Evolutionary conservation across 2,113 vertebrate species (phyloP).

Genomic region (Jacana jacana): DNA sequence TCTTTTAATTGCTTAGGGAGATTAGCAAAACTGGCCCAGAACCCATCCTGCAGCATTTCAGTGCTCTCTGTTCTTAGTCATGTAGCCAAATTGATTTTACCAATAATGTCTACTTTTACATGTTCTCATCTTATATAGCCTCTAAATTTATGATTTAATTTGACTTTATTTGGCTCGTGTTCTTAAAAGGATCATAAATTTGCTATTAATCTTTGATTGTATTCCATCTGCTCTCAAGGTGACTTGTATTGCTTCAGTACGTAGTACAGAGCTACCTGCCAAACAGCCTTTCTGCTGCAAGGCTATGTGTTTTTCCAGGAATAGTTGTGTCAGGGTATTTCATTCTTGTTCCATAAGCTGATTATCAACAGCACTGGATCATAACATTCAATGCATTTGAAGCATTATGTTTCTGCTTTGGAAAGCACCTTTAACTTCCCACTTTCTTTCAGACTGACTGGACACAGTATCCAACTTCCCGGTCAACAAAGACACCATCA

Average conservation of each 20-base stretch:
- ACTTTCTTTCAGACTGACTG: background rate
- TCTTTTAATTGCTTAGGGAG: background rate
- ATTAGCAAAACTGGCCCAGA: slow-evolving; percentile 11
- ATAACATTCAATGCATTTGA: slow-evolving; percentile 12
- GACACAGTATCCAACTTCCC: background rate
- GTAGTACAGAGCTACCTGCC: slow-evolving; percentile 3
- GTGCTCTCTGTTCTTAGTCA: background rate
- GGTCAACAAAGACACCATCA: background rate
- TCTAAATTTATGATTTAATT: slow-evolving; percentile 72
- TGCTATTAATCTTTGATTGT: slow-evolving; percentile 71
- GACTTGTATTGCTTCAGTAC: slow-evolving; percentile 59
- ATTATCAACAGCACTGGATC: slow-evolving; percentile 31
- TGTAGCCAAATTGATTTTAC: slow-evolving; percentile 67
- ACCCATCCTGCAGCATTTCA: background rate
- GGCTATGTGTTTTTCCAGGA: background rate
- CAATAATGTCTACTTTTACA: slow-evolving; percentile 61
- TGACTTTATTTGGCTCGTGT: slow-evolving; percentile 69
- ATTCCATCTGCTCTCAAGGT: slow-evolving; percentile 75
- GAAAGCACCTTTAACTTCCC: background rate
- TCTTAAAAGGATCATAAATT: slow-evolving; percentile 70
- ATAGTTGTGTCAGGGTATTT: background rate
- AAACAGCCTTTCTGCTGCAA: slow-evolving; percentile 44
- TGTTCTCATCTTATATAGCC: slow-evolving; percentile 32
- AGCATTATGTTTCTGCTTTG: background rate
- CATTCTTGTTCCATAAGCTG: slow-evolving; percentile 38